phyloP scores from a whole-genome alignment of 2,797 vertebrate species.

The Caiman crocodilus region DNA sequence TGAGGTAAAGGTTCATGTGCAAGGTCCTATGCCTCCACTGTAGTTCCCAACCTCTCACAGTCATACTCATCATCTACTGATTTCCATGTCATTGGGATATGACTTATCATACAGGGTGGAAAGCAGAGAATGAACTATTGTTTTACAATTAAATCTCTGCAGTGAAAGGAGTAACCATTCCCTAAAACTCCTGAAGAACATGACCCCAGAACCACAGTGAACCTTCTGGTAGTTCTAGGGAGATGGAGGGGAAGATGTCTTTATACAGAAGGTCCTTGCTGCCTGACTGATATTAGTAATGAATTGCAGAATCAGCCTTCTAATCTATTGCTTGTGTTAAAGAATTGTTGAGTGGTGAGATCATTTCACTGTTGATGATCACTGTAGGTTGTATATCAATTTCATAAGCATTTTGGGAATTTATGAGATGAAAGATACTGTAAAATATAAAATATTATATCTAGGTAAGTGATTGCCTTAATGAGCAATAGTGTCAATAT shows the following conservation, averaged over 20 bases:
- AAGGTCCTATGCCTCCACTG: background rate
- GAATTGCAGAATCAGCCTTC: background rate
- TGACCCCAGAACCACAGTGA: background rate
- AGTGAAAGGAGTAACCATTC: background rate
- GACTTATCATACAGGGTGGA: background rate
- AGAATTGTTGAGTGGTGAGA: background rate
- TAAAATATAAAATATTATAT: background rate
- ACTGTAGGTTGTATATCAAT: background rate
- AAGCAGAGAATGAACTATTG: background rate
- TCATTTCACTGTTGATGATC: background rate
- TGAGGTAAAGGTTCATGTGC: constrained; percentile 1
- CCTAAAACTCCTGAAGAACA: background rate
- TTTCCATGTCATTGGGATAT: background rate
- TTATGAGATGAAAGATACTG: background rate
- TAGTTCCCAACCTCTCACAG: background rate
- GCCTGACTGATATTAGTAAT: background rate
- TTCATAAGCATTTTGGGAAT: background rate
- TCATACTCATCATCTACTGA: background rate
- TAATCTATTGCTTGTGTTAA: background rate
- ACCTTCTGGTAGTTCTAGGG: background rate
- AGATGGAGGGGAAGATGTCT: background rate
- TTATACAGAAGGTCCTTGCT: background rate
- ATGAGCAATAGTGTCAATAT: background rate
- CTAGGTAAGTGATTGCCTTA: background rate
- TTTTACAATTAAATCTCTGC: constrained; percentile 5